These are phyloP conservation scores for Agrotis segetum DNA, from an alignment of 2,888 invertebrate species.

Conservation along the genomic window DNA sequence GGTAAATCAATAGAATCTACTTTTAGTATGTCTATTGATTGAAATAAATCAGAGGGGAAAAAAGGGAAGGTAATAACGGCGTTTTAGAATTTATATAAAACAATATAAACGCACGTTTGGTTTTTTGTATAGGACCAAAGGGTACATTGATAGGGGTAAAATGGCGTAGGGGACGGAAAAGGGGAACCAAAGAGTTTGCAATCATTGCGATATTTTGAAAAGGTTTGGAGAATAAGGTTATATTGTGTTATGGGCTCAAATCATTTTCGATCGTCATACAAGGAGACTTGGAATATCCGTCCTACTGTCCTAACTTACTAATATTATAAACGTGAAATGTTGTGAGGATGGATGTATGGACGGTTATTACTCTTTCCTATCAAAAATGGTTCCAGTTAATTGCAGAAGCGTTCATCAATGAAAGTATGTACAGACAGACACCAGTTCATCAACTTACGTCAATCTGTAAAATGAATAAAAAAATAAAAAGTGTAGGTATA, in stretches of 20 bases:
- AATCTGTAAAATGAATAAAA: no score
- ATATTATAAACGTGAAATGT: no score
- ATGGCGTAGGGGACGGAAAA: slow-evolving; percentile 36
- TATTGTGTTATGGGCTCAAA: slow-evolving; percentile 3
- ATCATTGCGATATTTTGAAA: slow-evolving; percentile 27
- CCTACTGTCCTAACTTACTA: no score
- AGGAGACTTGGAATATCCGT: no score
- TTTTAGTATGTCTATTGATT: background rate
- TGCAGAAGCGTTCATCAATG: no score
- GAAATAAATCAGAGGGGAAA: background rate
- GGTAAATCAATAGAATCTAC: slow-evolving; percentile 1
- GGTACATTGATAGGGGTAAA: slow-evolving; percentile 33
- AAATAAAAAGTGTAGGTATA: no score
- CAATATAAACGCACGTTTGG: slow-evolving; percentile 31
- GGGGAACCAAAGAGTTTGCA: slow-evolving; percentile 12
- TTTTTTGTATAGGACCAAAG: slow-evolving; percentile 31
- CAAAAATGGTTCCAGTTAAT: no score
- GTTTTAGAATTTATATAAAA: slow-evolving; percentile 16
- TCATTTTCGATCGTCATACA: background rate
- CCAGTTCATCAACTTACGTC: no score
- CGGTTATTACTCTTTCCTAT: no score
- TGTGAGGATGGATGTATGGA: no score
- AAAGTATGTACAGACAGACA: no score
- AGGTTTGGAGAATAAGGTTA: background rate
- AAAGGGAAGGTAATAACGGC: background rate